phyloP scores from a whole-genome alignment of 1,140 invertebrate genomes.

The Drosophila ananassae region DNA sequence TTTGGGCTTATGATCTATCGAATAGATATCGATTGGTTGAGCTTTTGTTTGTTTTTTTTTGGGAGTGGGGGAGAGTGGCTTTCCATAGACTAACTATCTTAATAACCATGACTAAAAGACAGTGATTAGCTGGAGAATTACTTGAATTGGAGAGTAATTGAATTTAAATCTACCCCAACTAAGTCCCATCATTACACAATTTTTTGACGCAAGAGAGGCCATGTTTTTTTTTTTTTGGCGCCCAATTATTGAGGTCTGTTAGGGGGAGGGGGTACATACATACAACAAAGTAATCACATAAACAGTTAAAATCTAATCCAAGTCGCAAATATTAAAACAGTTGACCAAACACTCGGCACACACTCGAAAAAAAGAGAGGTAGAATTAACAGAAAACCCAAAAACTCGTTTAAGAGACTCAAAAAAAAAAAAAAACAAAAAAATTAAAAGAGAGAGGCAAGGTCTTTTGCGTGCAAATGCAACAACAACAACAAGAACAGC shows the following conservation, averaged over 20 bases:
- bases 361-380: background rate
- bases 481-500: conserved; percentile 26
- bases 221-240: conserved; percentile 5
- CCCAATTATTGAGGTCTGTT: conserved; percentile 48
- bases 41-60: background rate
- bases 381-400: background rate
- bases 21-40: conserved; percentile 21
- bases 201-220: conserved; percentile 29
- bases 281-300: conserved; percentile 36
- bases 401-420: conserved; percentile 62
- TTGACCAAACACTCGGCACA: conserved; percentile 49
- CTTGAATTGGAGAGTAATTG: conserved; percentile 15
- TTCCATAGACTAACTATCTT: background rate
- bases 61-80: background rate
- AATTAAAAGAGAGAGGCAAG: conserved; percentile 66
- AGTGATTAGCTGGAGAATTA: background rate
- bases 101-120: background rate
- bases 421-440: conserved; percentile 60
- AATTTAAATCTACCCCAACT: conserved; percentile 33
- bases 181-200: conserved; percentile 36
- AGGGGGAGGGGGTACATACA: conserved; percentile 12
- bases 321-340: conserved; percentile 77
- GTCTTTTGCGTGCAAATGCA: conserved; percentile 79
- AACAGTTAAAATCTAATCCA: conserved; percentile 65
- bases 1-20: conserved; percentile 48